Conservation (phyloP, 1,140 invertebrate species). For the Drosophila sproati region DNA sequence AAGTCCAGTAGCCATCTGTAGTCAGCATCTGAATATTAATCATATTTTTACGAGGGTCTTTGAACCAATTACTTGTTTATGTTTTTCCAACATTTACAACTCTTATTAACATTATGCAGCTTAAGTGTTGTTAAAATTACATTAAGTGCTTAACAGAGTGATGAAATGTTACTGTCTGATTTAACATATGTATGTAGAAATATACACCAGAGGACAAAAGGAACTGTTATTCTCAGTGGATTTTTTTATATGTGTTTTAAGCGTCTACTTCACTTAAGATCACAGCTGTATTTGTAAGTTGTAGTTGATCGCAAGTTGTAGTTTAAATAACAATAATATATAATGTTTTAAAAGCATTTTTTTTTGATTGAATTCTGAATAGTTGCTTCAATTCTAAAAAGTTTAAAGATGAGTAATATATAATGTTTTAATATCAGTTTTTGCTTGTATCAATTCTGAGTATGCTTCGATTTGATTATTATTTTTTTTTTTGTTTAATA, state of each 20-base stretch:
- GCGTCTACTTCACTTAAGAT: no score
- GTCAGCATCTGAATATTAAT: slow-evolving; percentile 30
- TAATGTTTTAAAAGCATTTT: no score
- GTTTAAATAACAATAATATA: no score
- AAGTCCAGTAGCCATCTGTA: slow-evolving; percentile 23
- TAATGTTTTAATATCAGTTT: no score
- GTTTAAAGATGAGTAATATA: no score
- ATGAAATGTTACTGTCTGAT: neutral
- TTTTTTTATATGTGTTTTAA: neutral
- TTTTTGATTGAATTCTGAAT: neutral
- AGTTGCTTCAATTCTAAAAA: no score
- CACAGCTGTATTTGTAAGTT: no score
- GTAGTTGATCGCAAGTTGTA: no score
- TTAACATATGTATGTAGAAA: neutral
- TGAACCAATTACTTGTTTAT: neutral
- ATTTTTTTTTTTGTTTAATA: no score
- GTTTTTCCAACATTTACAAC: neutral
- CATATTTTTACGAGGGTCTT: slow-evolving; percentile 7
- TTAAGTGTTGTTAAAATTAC: neutral
- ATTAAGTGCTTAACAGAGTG: neutral
- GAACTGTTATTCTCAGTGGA: neutral
- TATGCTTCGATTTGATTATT: no score
- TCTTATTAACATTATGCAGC: neutral
- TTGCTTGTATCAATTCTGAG: no score
- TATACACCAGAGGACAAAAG: no score